phyloP scores from a whole-genome alignment of 2,797 vertebrate species.

The Sebastes oblongus region DNA sequence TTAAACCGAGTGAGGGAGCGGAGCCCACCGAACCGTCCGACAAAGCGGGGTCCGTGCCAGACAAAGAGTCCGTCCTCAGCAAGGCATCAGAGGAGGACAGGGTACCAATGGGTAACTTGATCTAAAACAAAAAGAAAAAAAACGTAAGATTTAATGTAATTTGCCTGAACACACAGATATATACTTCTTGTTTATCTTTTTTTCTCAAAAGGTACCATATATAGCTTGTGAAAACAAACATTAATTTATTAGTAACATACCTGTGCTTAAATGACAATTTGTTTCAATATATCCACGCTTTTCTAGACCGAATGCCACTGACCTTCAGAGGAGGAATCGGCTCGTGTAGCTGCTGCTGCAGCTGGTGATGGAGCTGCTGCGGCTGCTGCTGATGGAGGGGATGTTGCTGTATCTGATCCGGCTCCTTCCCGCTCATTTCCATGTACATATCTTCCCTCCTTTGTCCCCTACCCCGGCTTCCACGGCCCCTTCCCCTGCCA shows the following conservation, averaged over 20 bases:
- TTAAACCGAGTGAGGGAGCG: constrained; percentile 82
- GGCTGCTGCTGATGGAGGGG: constrained; percentile 75
- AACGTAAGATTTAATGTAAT: not conserved
- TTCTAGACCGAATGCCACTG: constrained; percentile 48
- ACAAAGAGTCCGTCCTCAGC: constrained; percentile 84
- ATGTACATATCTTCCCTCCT: constrained; percentile 86
- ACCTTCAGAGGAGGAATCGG: constrained; percentile 93
- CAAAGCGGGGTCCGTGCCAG: constrained; percentile 84
- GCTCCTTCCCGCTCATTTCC: constrained; percentile 81
- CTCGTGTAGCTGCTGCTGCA: constrained; percentile 72
- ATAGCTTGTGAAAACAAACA: not conserved
- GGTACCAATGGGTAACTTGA: constrained; percentile 82
- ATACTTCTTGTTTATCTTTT: not conserved
- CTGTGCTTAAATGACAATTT: not conserved
- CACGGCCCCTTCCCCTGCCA: constrained; percentile 87
- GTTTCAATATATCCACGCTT: not conserved
- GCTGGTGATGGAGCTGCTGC: constrained; percentile 79
- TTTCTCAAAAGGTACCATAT: not conserved
- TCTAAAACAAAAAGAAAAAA: constrained; percentile 58
- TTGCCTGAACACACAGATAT: not conserved
- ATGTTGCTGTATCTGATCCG: constrained; percentile 79
- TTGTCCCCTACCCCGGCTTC: constrained; percentile 85
- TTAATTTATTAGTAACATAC: not conserved
- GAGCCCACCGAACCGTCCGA: constrained; percentile 86
- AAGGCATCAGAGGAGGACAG: constrained; percentile 82